Conservation (phyloP, 2,888 invertebrate species). For the Drosophila neoperkinsi region DNA sequence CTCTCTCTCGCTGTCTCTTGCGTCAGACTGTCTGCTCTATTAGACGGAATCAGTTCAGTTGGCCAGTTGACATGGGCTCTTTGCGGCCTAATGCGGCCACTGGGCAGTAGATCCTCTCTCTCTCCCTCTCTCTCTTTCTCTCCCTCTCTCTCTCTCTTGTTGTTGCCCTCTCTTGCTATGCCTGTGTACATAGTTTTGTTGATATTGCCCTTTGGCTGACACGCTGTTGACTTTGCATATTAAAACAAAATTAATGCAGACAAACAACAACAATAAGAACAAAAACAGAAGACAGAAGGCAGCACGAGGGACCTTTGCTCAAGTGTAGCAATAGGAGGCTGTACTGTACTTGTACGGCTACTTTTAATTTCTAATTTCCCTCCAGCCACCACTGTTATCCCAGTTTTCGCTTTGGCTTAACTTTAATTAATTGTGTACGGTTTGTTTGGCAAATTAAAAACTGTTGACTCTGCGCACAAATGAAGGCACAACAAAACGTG, state of each 20-base stretch:
- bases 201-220: conserved; percentile 77
- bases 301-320: conserved; percentile 41
- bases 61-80: conserved; percentile 62
- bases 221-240: conserved; percentile 78
- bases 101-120: conserved; percentile 41
- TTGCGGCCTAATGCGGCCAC: conserved; percentile 65
- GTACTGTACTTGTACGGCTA: conserved; percentile 66
- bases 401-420: conserved; percentile 42
- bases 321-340: conserved; percentile 23
- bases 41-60: conserved; percentile 62
- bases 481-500: conserved; percentile 37
- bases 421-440: conserved; percentile 75
- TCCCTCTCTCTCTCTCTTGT: neutral
- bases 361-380: conserved; percentile 68
- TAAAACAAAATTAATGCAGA: conserved; percentile 77
- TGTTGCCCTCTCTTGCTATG: conserved; percentile 7
- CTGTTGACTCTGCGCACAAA: conserved; percentile 72
- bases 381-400: neutral
- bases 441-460: conserved; percentile 79
- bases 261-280: conserved; percentile 43
- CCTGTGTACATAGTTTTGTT: conserved; percentile 62
- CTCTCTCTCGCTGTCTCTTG: neutral
- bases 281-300: neutral
- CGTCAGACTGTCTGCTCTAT: conserved; percentile 35
- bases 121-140: neutral